Percentiles rank a stretch among this genome's conserved stretches.
These are phyloP conservation scores for Grammomys surdaster DNA, from an alignment of 2,113 vertebrate species.

Conservation along the genomic window DNA sequence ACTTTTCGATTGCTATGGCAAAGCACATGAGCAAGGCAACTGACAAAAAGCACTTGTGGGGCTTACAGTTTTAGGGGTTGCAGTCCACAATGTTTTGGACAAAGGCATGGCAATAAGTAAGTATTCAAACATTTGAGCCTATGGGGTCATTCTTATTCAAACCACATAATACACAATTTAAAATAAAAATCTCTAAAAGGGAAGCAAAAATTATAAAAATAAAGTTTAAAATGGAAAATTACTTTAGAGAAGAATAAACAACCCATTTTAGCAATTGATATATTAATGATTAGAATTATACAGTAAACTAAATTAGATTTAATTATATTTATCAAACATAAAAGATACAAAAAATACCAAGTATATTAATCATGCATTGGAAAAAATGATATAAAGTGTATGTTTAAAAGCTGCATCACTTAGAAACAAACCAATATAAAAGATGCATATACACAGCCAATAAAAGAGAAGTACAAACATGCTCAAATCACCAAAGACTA, in stretches of 20 bases:
- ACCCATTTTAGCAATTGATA: not conserved
- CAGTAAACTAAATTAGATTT: not conserved
- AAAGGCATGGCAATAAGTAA: not conserved
- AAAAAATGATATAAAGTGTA: not conserved
- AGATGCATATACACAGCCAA: not conserved
- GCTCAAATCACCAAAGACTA: not conserved
- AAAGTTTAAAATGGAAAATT: not conserved
- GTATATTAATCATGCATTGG: not conserved
- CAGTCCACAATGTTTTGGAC: not conserved
- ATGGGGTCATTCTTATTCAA: not conserved
- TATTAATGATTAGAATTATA: not conserved
- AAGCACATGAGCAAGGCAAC: not conserved
- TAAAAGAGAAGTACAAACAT: not conserved
- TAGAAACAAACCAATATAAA: not conserved
- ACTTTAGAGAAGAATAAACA: not conserved
- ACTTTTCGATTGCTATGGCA: not conserved
- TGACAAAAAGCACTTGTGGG: not conserved
- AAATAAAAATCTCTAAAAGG: not conserved
- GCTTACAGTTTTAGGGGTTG: not conserved
- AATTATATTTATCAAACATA: not conserved
- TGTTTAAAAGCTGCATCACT: not conserved
- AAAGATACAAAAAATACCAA: not conserved
- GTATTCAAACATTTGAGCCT: not conserved
- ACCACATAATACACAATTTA: not conserved
- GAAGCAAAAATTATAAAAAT: not conserved